phyloP scores from a whole-genome alignment of 2,888 invertebrate genomes.

The Gymnoscelis rufifasciata region DNA sequence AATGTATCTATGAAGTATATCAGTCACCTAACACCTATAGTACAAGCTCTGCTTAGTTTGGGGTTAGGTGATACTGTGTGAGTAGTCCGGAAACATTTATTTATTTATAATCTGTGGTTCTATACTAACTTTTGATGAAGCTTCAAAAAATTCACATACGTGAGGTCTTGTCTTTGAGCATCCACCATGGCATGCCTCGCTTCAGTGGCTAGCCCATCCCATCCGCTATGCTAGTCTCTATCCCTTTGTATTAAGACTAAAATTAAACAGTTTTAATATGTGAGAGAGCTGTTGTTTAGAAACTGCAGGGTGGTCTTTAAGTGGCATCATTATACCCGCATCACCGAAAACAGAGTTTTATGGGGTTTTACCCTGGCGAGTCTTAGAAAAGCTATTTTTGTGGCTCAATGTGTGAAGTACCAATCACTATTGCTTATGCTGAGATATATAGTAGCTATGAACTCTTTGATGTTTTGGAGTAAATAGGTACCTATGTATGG shows the following conservation, averaged over 20 bases:
- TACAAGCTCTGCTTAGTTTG: no score
- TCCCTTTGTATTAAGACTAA: neutral
- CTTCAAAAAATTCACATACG: no score
- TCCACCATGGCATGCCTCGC: slow-evolving; percentile 25
- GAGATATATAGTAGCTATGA: neutral
- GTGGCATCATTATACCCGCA: slow-evolving; percentile 29
- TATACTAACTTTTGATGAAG: no score
- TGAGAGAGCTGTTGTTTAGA: slow-evolving; percentile 28
- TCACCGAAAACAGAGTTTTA: slow-evolving; percentile 18
- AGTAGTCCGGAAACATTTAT: no score
- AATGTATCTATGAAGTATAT: no score
- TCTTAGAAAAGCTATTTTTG: slow-evolving; percentile 4
- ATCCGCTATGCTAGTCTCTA: neutral
- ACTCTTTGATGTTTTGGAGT: neutral
- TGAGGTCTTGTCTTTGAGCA: slow-evolving; percentile 17
- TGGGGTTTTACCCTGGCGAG: slow-evolving; percentile 11
- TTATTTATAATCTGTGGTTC: no score
- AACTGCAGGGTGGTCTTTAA: slow-evolving; percentile 30
- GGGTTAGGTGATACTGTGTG: no score
- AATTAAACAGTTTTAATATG: neutral
- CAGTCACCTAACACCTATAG: no score
- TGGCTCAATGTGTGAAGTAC: neutral
- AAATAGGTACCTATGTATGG: no score
- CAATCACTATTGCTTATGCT: neutral
- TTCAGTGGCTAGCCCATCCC: slow-evolving; percentile 23